Evolutionary conservation across 2,888 invertebrate genomes (phyloP).

Genomic region (Pammene fasciana): DNA sequence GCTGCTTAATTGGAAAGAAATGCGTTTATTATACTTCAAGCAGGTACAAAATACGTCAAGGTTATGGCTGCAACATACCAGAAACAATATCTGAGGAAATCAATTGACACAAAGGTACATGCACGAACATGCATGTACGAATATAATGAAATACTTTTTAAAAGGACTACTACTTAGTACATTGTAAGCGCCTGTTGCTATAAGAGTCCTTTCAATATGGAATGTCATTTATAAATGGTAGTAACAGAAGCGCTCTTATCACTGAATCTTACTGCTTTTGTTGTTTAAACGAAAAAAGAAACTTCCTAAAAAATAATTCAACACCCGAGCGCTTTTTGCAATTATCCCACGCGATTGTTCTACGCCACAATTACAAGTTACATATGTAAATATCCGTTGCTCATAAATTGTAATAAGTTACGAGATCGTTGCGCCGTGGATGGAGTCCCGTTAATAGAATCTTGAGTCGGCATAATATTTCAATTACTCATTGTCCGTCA

Average conservation of each 20-base stretch:
- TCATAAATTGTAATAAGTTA: conserved; percentile 65
- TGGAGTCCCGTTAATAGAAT: conserved; percentile 70
- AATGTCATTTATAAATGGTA: too few relatives aligned
- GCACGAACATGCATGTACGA: too few relatives aligned
- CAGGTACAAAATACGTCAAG: too few relatives aligned
- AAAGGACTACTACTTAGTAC: too few relatives aligned
- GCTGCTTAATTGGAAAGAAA: too few relatives aligned
- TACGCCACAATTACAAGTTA: conserved; percentile 11
- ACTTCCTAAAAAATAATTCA: not conserved
- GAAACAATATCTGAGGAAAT: too few relatives aligned
- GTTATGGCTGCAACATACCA: too few relatives aligned
- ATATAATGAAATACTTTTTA: too few relatives aligned
- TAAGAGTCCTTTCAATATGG: too few relatives aligned
- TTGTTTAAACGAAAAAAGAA: not conserved
- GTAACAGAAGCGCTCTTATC: not conserved
- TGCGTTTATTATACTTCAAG: too few relatives aligned
- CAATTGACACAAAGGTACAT: too few relatives aligned
- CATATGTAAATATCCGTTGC: conserved; percentile 36
- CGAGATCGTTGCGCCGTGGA: conserved; percentile 53
- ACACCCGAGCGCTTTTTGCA: not conserved
- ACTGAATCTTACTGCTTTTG: not conserved
- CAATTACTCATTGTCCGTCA: conserved; percentile 72
- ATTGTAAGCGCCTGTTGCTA: too few relatives aligned
- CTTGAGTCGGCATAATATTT: conserved; percentile 63
- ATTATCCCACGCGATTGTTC: conserved; percentile 15